phyloP scores from a whole-genome alignment of 2,797 vertebrate genomes.

The Malacoraja senta region DNA sequence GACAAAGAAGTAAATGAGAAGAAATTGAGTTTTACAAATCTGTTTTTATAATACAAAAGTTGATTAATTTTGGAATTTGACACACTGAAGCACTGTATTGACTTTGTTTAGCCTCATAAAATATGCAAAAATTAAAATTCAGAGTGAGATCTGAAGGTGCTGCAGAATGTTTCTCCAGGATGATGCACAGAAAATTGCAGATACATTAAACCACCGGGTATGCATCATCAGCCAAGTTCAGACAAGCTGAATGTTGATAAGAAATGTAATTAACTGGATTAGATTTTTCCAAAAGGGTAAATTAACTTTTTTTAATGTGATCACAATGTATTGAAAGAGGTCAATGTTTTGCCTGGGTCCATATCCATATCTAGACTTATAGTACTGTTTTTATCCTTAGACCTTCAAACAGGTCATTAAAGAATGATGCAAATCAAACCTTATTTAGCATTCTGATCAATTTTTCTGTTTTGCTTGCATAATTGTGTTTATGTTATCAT shows the following conservation, averaged over 20 bases:
- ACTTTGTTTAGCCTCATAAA: not conserved
- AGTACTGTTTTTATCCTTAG: not conserved
- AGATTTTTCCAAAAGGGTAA: not conserved
- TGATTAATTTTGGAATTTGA: not conserved
- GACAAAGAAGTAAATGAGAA: not conserved
- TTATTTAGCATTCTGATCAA: not conserved
- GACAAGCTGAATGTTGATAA: not conserved
- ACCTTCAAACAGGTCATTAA: not conserved
- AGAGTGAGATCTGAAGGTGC: not conserved
- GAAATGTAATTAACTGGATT: not conserved
- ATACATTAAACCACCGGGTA: not conserved
- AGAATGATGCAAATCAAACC: not conserved
- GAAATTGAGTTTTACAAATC: not conserved
- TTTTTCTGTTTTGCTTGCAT: not conserved
- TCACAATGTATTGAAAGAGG: not conserved
- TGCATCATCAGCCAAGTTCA: not conserved
- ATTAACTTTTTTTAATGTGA: not conserved
- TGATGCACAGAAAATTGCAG: not conserved
- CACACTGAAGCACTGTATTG: not conserved
- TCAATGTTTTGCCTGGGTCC: not conserved
- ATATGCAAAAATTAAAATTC: not conserved
- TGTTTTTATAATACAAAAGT: not conserved
- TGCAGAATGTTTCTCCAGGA: not conserved
- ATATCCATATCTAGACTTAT: not conserved
- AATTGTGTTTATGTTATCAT: not conserved